Percentiles rank a stretch among this genome's conserved stretches.
Evolutionary conservation across 92 coral and sea anemone species (phyloP).

Genomic region (Parazoanthus swiftii): DNA sequence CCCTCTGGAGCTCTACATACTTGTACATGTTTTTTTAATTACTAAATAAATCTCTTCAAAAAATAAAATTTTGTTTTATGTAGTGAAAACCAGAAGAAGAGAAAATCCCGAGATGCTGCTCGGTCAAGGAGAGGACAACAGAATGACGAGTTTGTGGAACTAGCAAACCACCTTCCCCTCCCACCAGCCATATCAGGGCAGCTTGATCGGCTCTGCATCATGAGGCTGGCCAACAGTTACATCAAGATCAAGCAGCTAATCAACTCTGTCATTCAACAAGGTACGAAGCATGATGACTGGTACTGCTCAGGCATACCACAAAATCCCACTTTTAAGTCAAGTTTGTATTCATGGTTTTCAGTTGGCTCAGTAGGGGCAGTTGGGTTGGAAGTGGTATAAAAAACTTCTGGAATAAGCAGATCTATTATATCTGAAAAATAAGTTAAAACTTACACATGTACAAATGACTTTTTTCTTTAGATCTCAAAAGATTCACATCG

Average conservation of each 20-base stretch:
- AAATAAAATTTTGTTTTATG: background rate
- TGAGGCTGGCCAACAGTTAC: constrained; percentile 99
- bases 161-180: constrained; percentile 92
- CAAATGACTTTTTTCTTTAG: constrained; percentile 32
- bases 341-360: too few species aligned
- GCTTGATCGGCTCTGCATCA: constrained; percentile 91
- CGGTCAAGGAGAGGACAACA: constrained; percentile 97
- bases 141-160: constrained; percentile 92
- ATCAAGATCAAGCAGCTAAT: constrained; percentile 91
- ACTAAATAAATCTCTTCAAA: background rate
- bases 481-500: constrained; percentile 54
- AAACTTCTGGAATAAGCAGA: too few species aligned
- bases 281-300: too few species aligned
- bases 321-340: too few species aligned
- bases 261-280: constrained; percentile 27
- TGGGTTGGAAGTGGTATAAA: background rate
- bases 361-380: background rate
- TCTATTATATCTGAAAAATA: background rate
- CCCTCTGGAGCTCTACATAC: too few species aligned
- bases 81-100: constrained; percentile 87
- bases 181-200: constrained; percentile 75
- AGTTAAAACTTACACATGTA: too few species aligned
- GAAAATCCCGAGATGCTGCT: constrained; percentile 96
- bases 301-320: too few species aligned
- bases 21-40: too few species aligned